phyloP scores from a whole-genome alignment of 1,140 invertebrate genomes.

The Dufourea novaeangliae region DNA sequence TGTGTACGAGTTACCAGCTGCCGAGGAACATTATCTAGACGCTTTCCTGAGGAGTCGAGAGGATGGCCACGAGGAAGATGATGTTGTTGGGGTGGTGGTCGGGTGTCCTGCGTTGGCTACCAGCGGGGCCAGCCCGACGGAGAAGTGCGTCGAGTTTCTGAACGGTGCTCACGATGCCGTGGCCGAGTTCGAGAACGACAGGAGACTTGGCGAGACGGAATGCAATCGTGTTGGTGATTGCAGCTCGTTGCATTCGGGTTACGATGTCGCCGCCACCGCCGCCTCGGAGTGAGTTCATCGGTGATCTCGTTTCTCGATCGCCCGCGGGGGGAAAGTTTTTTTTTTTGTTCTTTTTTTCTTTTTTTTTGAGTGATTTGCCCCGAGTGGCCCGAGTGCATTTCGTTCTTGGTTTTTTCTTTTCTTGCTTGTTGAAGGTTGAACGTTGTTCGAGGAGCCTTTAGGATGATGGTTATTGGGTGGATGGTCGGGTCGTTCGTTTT shows the following conservation, averaged over 20 bases:
- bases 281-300: constrained; percentile 54
- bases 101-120: constrained; percentile 68
- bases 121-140: constrained; percentile 76
- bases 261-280: constrained; percentile 44
- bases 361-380: neutral
- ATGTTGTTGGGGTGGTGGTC: constrained; percentile 33
- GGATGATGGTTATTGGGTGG: too few relatives aligned
- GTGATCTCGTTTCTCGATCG: constrained; percentile 25
- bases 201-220: constrained; percentile 39
- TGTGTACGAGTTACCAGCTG: constrained; percentile 69
- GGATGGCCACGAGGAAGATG: constrained; percentile 50
- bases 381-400: too few relatives aligned
- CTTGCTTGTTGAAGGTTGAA: neutral
- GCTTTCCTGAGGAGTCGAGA: constrained; percentile 68
- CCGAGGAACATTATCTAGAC: constrained; percentile 75
- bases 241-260: constrained; percentile 60
- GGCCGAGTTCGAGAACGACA: constrained; percentile 52
- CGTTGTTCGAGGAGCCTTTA: neutral
- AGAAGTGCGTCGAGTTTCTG: constrained; percentile 79
- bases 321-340: constrained; percentile 38
- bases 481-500: too few relatives aligned
- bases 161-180: constrained; percentile 69
- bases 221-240: constrained; percentile 52
- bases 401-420: neutral
- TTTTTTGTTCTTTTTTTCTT: too few relatives aligned